A percentile compares a stretch with the other conserved stretches of the same genome.
These are phyloP conservation scores for Channa maculata DNA, from an alignment of 2,113 vertebrate genomes.

Conservation along the genomic window DNA sequence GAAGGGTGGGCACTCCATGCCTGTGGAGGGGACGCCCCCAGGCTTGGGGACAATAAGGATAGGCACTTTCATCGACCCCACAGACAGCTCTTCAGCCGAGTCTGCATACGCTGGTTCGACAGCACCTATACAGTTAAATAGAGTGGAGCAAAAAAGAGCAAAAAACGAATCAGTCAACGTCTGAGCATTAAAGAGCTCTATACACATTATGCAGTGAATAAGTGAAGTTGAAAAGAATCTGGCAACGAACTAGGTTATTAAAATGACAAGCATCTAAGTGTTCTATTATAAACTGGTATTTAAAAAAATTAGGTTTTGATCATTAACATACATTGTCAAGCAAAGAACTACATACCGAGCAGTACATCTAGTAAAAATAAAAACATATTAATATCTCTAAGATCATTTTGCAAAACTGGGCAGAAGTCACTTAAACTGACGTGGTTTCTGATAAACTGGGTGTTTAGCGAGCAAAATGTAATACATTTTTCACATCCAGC, in stretches of 20 bases:
- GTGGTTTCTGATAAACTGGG: neutral
- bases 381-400: too few species aligned
- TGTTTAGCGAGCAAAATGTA: neutral
- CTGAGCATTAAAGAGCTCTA: too few species aligned
- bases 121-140: conserved; percentile 50
- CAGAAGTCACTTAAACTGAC: neutral
- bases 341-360: too few species aligned
- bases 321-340: neutral
- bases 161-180: too few species aligned
- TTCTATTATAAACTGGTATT: too few species aligned
- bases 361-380: too few species aligned
- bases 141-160: neutral
- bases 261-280: too few species aligned
- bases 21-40: conserved; percentile 85
- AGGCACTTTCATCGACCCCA: conserved; percentile 95
- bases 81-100: conserved; percentile 87
- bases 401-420: too few species aligned
- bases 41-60: conserved; percentile 94
- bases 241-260: too few species aligned
- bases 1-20: conserved; percentile 87
- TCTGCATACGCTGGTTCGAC: conserved; percentile 84
- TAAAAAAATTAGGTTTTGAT: neutral
- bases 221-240: too few species aligned
- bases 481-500: too few species aligned
- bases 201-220: too few species aligned